A percentile compares a stretch with the other conserved stretches of the same genome.
These are phyloP conservation scores for Sardina pilchardus DNA, from an alignment of 2,113 vertebrate species.

Conservation along the genomic window DNA sequence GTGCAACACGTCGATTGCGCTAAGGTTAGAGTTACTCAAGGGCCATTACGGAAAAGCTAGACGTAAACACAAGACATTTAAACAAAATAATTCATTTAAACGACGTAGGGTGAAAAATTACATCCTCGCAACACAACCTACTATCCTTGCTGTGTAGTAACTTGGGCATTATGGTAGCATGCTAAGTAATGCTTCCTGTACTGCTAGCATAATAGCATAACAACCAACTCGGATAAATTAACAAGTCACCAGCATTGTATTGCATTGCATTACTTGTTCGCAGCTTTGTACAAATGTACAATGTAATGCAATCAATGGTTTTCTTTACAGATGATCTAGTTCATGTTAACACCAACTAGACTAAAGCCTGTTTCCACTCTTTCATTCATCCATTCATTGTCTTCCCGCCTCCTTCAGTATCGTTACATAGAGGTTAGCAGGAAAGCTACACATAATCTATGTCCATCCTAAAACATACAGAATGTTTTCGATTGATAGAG, in stretches of 20 bases:
- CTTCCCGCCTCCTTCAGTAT: conserved; percentile 64
- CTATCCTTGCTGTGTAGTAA: background rate
- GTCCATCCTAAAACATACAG: conserved; percentile 50
- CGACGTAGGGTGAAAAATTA: too few relatives aligned
- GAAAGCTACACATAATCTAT: conserved; percentile 53
- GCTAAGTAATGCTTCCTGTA: background rate
- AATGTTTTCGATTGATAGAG: background rate
- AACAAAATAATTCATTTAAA: too few relatives aligned
- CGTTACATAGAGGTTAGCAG: background rate
- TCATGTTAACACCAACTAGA: background rate
- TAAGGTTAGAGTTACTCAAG: too few relatives aligned
- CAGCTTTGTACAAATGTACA: background rate
- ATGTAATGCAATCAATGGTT: background rate
- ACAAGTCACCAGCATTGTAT: background rate
- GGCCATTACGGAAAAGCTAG: too few relatives aligned
- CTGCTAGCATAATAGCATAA: background rate
- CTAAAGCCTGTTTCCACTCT: background rate
- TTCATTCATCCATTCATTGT: conserved; percentile 53
- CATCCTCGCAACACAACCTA: too few relatives aligned
- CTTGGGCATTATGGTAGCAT: too few relatives aligned
- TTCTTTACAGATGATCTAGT: background rate
- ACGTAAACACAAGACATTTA: too few relatives aligned
- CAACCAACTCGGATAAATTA: background rate
- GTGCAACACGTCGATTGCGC: background rate
- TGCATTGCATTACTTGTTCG: too few relatives aligned